Evolutionary conservation across 2,113 vertebrate genomes (phyloP), one percentile per base, ranked within the genome.

Genomic region (Azemiops feae): DNA sequence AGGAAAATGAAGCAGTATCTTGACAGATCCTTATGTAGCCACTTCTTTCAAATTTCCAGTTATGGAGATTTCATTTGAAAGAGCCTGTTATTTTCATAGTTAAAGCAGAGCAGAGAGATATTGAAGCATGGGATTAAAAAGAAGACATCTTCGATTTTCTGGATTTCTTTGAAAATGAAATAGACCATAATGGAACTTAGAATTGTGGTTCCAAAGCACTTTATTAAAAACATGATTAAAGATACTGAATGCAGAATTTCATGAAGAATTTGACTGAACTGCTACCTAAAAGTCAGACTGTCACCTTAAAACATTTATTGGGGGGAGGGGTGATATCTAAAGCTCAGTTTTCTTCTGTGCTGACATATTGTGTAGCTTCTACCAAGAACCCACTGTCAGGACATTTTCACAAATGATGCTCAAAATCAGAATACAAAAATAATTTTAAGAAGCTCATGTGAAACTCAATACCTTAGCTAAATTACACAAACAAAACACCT

Each of bases 21-120:
- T 93, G 88, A 89, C 92, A 93, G 92, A 90, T 93, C 74, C 57
- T 54, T 89, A 20, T 53, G 69, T 57, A 89, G 64, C 10, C 88
- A 58, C 52, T 92, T 89, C 92, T 90, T 85, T 47, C 30, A 85
- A 50, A 45, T 57, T 93, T 85, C 69, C 54, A 22, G 92, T 89
- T 92, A 92, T 89, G 54, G 92, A 85, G 69, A 89, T 89, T 89
- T 85, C 58, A 50, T 89, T 93, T 89, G 88, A 93, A 89, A 89
- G 69, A 60, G 54, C 30, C 69, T 89, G 43, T 27, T 85, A 50
- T 85, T 89, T 86, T 93, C 69, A 57, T 85, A 89, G 53, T 52
- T 85, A 92, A 69, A 89, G 64, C 50, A 50, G 16, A 47, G 81
- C 47, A 85, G 14, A 85, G 39, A 57, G 25, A 85, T 5, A 92